Evolutionary conservation across 2,113 vertebrate species (phyloP), one percentile per base, ranked within the genome.

Genomic region (Ranitomeya variabilis): DNA sequence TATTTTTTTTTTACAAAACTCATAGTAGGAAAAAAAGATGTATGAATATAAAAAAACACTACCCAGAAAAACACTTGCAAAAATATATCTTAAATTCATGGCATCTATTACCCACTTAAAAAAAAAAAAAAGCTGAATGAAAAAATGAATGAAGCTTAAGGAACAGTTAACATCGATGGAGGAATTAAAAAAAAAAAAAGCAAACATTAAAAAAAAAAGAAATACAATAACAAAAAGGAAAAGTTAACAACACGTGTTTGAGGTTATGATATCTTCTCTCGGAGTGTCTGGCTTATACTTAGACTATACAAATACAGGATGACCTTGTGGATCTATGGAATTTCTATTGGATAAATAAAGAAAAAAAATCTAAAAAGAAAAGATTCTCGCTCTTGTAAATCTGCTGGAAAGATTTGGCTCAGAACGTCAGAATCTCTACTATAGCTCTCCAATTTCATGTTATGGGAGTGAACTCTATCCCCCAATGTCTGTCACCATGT

Each of bases 351-450:
- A 37, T 62, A 81, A 59, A 81, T 62, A 62, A 81, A 81, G 15
- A 59, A n/a, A 55, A 57, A 59, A 59, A 74, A 52, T 51, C 7
- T 76, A 18, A 76, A 69, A 31, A 31, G 2, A 80, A 81, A 62
- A 62, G 79, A 83, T 83, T 83, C 80, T 51, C 26, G 62, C 57
- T 31, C 80, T 21, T 82, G 18, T 83, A 83, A 83, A 83, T 51
- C 80, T 66, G 80, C 60, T 82, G 59, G 31, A 82, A 45, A n/a
- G 18, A 82, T 82, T 82, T 66, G 31, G 80, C 80, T 51, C 23
- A 4, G 80, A 66, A 18, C 55, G 60, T 51, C 23, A 4, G 80
- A 66, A 18, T 71, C 66, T 84, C 23, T 71, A 71, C 64, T 54
- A 19, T 84, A 19, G 66, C 45, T 84, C 54, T 84, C 66, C 45